Evolutionary conservation across 92 coral and sea anemone species (phyloP), one percentile per base, ranked within the genome.

Genomic region (Phenganax stokvisi): DNA sequence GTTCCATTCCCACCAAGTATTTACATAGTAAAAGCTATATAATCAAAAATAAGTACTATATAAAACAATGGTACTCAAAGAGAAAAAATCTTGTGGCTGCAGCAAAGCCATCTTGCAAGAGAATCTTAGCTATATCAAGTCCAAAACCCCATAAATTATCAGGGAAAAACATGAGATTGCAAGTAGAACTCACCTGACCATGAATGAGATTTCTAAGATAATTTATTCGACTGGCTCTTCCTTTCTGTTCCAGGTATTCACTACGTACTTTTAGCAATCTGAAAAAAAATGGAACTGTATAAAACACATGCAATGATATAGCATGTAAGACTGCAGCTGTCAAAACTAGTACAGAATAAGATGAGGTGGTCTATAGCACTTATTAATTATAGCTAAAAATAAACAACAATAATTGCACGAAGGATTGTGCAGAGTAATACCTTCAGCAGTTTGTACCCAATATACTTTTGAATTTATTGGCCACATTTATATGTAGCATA

Each of bases 181-280:
- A 51, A 10, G 54, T 6, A 20, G 0, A 37, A 73, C 59, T 29
- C 28, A 79, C 83, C 54, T 79, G 67, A n/a, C n/a, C 83, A 79
- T 64, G 83, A 65, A 79, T 79, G 29, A 79, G 83, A 31, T 62
- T 65, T 56, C 74, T 47, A 37, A 79, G 83, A 54, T 61, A 79
- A 51, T 79, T 64, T 47, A 79, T 31, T 65, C 57, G 30, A 25
- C 65, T 58, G 47, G 16, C 37, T 20, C 83, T 79, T n/a, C 83
- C 83, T 47, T 9, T 4, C 61, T 63, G 83, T 65, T 52, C 83
- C 83, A 79, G 30, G 58, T 79, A 79, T 52, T 79, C 83, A 47
- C 51, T 79, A 11, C 83, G 83, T 3, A 63, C 51, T 54, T 64
- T 79, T 9, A 55, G 0, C 69, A 79, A 61, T 54, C 83, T 79